These are phyloP conservation scores for Apomyelois bistriatella DNA, from an alignment of 2,888 invertebrate species.

Conservation along the genomic window DNA sequence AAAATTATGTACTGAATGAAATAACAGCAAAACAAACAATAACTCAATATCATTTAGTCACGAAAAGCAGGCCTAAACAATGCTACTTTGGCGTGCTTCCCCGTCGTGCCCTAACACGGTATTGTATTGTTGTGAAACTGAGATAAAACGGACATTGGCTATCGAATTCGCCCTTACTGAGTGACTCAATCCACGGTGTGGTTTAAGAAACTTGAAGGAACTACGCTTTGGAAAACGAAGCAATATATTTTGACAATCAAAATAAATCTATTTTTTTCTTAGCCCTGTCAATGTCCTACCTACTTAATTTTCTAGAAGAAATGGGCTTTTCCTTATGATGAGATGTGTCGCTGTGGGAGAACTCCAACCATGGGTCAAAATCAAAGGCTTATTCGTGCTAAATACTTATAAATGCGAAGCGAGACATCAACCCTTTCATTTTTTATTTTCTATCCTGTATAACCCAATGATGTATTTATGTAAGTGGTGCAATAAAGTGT, in stretches of 20 bases:
- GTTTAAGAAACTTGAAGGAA: not conserved
- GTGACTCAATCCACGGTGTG: not conserved
- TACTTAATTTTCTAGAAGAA: too few relatives aligned
- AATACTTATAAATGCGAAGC: too few relatives aligned
- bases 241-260: not conserved
- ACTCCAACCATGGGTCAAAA: too few relatives aligned
- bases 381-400: too few relatives aligned
- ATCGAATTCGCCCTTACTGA: conserved; percentile 17
- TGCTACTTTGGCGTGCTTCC: conserved; percentile 47
- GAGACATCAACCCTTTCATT: too few relatives aligned
- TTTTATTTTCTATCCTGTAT: too few relatives aligned
- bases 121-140: conserved; percentile 30
- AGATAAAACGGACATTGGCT: conserved; percentile 25
- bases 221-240: not conserved
- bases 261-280: too few relatives aligned
- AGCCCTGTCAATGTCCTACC: too few relatives aligned
- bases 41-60: conserved; percentile 14
- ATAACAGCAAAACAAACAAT: conserved; percentile 17
- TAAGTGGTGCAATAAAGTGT: too few relatives aligned
- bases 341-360: too few relatives aligned
- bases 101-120: conserved; percentile 52
- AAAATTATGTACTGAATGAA: not conserved
- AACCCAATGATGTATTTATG: too few relatives aligned
- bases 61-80: conserved; percentile 25
- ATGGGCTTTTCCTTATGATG: too few relatives aligned